A percentile compares a stretch with the other conserved stretches of the same genome.
Conservation (phyloP, 2,797 vertebrate species). For the Enteromius radiatus region DNA sequence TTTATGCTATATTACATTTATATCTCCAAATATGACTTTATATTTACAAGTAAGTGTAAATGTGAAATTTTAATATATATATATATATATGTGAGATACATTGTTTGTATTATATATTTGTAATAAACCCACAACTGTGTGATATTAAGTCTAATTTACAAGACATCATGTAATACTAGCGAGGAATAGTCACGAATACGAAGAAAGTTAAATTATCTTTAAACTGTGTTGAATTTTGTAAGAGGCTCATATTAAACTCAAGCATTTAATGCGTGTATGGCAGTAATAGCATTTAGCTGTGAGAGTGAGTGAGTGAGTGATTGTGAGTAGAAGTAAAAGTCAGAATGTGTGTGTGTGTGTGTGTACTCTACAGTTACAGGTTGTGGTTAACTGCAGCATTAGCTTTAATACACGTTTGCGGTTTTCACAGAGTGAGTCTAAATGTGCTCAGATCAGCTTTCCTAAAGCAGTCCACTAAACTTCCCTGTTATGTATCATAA, state of each 20-base stretch:
- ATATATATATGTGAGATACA: not conserved
- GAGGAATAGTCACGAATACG: not conserved
- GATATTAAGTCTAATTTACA: no score
- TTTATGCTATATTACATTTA: not conserved
- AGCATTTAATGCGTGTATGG: not conserved
- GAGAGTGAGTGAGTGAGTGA: not conserved
- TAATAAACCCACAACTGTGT: not conserved
- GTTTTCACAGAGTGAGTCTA: slow-evolving; percentile 76
- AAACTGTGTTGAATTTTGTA: no score
- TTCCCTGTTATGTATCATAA: slow-evolving; percentile 76
- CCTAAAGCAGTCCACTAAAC: slow-evolving; percentile 82
- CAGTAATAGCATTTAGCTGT: not conserved
- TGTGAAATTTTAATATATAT: not conserved
- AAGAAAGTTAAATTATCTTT: not conserved
- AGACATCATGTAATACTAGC: no score
- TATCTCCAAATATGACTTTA: not conserved
- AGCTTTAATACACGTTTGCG: slow-evolving; percentile 69
- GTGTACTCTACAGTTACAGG: slow-evolving; percentile 32
- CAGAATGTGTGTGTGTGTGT: slow-evolving; percentile 31
- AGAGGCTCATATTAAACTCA: slow-evolving; percentile 1
- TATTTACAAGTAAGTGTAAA: not conserved
- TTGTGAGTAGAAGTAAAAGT: not conserved
- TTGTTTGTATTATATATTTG: not conserved
- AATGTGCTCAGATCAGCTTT: slow-evolving; percentile 77
- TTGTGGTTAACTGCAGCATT: slow-evolving; percentile 79